phyloP scores from a whole-genome alignment of 2,888 invertebrate species.

The Diaphora mendica region DNA sequence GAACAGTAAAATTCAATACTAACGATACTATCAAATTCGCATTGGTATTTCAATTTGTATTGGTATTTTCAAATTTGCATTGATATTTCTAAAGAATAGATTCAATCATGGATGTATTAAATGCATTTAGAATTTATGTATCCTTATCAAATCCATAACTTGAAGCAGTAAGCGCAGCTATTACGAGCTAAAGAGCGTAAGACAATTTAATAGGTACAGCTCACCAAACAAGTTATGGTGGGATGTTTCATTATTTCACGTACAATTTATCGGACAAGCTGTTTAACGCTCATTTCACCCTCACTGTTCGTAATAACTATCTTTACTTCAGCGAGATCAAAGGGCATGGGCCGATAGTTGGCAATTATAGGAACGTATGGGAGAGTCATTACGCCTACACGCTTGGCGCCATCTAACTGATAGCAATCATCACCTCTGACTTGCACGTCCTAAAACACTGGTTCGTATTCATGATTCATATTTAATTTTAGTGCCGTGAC shows the following conservation, averaged over 20 bases:
- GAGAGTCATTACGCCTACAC: constrained; percentile 76
- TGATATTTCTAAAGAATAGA: constrained; percentile 3
- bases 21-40: not conserved
- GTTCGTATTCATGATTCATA: constrained; percentile 48
- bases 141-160: constrained; percentile 54
- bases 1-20: not conserved
- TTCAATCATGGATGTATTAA: constrained; percentile 27
- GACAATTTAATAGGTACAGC: constrained; percentile 65
- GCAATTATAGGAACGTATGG: constrained; percentile 83
- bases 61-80: not conserved
- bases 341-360: constrained; percentile 81
- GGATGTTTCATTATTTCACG: constrained; percentile 77
- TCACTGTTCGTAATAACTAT: constrained; percentile 83
- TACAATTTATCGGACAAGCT: constrained; percentile 81
- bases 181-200: constrained; percentile 61
- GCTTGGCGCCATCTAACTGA: constrained; percentile 73
- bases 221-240: constrained; percentile 64
- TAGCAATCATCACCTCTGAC: constrained; percentile 79
- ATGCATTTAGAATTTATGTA: constrained; percentile 44
- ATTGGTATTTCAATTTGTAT: not conserved
- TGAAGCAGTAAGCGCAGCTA: constrained; percentile 46
- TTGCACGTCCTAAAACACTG: constrained; percentile 65
- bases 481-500: constrained; percentile 47
- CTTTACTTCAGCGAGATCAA: constrained; percentile 80
- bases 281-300: constrained; percentile 83